Evolutionary conservation across 1,140 invertebrate species (phyloP), one percentile per base, ranked within the genome.

Genomic region (Drosophila parabipectinata): DNA sequence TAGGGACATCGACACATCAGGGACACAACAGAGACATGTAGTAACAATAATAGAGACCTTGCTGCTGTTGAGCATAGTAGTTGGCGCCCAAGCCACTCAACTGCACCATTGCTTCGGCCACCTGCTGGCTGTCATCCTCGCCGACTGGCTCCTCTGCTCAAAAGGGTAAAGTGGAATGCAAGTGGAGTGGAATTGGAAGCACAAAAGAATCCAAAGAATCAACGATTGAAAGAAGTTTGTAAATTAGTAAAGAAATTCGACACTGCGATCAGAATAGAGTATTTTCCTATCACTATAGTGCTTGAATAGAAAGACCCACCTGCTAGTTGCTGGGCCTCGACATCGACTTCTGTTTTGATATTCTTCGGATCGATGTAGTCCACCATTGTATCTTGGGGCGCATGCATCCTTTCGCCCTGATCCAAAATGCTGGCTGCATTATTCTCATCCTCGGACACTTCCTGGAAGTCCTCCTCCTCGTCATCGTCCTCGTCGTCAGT

Each of bases 51-150:
- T 90, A 89, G 61, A 64, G 90, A 90, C 83, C 81, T 89, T 93
- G 93, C 80, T 93, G 93, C 62, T 94, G 93, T 66, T 93, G 93
- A 73, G 93, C 92, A 90, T 95, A 96, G 91, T 94, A 95, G 32
- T 95, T 94, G 77, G 95, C 94, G 72, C 96, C 94, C 77, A 95
- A 93, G 72, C 96, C 95, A 41, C 96, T 94, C 37, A 97, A 93
- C 84, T 97, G 96, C 14, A 97, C 95, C 96, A 97, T 96, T 8
- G 96, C 96, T 92, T 96, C 96, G 9, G 96, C 95, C 4, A 94
- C 96, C 90, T 97, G 96, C 90, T 97, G 96, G 92, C 95, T 95
- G 78, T 95, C 95, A 87, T 96, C 95, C 72, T 96, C 93, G 52
- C 93, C 92, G 51, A 93, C 92, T 67, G 94, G 93, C 45, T 93